These are phyloP conservation scores for Zaprionus tsacasi DNA, from an alignment of 1,140 invertebrate species.

Conservation along the genomic window DNA sequence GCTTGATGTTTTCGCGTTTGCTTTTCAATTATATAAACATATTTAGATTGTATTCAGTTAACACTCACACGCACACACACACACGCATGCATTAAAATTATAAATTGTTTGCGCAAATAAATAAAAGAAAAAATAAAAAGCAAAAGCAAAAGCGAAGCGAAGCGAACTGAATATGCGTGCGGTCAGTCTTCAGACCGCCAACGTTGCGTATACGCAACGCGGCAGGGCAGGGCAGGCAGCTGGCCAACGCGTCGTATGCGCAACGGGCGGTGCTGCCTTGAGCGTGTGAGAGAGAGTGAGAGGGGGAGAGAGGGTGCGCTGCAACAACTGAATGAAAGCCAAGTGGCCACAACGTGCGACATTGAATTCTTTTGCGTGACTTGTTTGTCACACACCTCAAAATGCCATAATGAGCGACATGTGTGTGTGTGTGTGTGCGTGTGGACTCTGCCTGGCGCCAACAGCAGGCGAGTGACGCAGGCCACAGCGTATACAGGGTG, in stretches of 20 bases:
- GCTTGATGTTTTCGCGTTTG: conserved; percentile 76
- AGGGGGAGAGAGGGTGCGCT: conserved; percentile 5
- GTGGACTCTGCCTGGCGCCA: conserved; percentile 25
- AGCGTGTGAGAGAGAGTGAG: neutral
- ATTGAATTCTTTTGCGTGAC: conserved; percentile 62
- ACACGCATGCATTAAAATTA: conserved; percentile 69
- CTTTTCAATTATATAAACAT: conserved; percentile 81
- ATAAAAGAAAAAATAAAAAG: conserved; percentile 49
- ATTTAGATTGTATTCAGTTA: conserved; percentile 78
- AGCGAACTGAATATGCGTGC: conserved; percentile 46
- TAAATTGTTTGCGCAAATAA: conserved; percentile 71
- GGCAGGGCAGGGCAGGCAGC: neutral
- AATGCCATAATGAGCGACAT: conserved; percentile 29
- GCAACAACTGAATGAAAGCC: conserved; percentile 78
- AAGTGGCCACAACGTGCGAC: conserved; percentile 73
- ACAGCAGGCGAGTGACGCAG: too few relatives aligned
- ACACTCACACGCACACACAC: conserved; percentile 27
- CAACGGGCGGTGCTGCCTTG: conserved; percentile 27
- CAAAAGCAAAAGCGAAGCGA: too few relatives aligned
- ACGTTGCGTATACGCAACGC: conserved; percentile 53
- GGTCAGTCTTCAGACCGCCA: neutral
- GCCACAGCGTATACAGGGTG: neutral
- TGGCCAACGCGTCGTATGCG: conserved; percentile 48
- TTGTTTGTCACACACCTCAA: conserved; percentile 63
- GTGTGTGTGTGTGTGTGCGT: conserved; percentile 27